Conservation (phyloP, 2,797 vertebrate species). For the Adelosebastes latens region DNA sequence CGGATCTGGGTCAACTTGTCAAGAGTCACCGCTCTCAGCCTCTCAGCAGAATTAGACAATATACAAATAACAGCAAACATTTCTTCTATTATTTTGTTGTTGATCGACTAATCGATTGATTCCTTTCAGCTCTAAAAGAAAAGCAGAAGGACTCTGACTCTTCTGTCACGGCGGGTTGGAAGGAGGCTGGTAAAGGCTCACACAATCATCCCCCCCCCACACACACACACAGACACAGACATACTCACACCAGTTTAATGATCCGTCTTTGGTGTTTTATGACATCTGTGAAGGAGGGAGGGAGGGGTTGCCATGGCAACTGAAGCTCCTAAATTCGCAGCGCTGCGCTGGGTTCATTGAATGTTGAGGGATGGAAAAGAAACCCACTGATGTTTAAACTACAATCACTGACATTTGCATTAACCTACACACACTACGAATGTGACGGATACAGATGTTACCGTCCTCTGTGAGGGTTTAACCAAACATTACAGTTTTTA, state of each 20-base stretch:
- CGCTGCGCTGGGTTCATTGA: constrained; percentile 4
- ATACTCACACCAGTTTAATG: constrained; percentile 32
- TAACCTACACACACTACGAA: not conserved
- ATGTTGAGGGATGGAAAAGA: not conserved
- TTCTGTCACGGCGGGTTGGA: not conserved
- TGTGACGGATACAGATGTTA: not conserved
- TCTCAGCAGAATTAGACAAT: not conserved
- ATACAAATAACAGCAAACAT: not conserved
- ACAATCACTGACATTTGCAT: not conserved
- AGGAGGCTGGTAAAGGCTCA: not conserved
- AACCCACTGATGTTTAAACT: not conserved
- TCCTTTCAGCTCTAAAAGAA: not conserved
- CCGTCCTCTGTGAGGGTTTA: not conserved
- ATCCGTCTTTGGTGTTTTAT: constrained; percentile 54
- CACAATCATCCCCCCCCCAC: not conserved
- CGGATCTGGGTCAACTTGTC: not conserved
- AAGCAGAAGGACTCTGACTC: not conserved
- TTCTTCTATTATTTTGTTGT: not conserved
- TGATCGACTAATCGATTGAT: too few relatives aligned
- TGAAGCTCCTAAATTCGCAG: constrained; percentile 47
- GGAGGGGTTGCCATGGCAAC: constrained; percentile 73
- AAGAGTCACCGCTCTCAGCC: not conserved
- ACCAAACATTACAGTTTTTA: not conserved
- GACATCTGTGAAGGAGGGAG: constrained; percentile 27
- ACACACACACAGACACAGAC: not conserved